phyloP scores from a whole-genome alignment of 1,140 invertebrate species.

The Coenobita brevimanus region DNA sequence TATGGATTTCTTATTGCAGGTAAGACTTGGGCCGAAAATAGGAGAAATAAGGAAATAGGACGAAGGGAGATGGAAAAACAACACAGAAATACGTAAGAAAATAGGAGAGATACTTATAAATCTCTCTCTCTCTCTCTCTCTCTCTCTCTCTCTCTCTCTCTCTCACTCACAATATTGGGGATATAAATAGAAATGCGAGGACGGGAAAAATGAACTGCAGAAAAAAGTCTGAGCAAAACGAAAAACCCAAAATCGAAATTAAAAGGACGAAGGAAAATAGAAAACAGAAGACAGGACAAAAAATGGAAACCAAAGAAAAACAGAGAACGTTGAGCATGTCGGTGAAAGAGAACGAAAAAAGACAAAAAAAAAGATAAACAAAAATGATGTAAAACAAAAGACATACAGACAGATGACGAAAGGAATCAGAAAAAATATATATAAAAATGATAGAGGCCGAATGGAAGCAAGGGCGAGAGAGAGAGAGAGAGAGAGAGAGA shows the following conservation, averaged over 20 bases:
- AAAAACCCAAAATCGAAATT: background rate
- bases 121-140: constrained; percentile 8
- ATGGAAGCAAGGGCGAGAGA: too few species aligned
- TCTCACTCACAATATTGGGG: background rate
- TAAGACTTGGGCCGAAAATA: too few species aligned
- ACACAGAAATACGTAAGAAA: background rate
- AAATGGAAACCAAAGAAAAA: background rate
- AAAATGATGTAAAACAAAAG: too few species aligned
- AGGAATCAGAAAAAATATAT: too few species aligned
- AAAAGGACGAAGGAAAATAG: too few species aligned
- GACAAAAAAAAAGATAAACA: background rate
- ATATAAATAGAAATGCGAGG: background rate
- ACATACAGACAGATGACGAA: too few species aligned
- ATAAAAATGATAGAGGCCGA: too few species aligned
- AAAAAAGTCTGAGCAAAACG: background rate
- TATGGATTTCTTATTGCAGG: too few species aligned
- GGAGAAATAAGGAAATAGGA: too few species aligned
- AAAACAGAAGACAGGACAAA: background rate
- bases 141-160: constrained; percentile 14
- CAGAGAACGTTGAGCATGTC: background rate
- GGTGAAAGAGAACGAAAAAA: background rate
- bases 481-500: too few species aligned
- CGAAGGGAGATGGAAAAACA: background rate
- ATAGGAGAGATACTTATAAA: background rate
- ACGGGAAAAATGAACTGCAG: background rate